Conservation (phyloP, 2,888 invertebrate species). For the Papilio protenor region DNA sequence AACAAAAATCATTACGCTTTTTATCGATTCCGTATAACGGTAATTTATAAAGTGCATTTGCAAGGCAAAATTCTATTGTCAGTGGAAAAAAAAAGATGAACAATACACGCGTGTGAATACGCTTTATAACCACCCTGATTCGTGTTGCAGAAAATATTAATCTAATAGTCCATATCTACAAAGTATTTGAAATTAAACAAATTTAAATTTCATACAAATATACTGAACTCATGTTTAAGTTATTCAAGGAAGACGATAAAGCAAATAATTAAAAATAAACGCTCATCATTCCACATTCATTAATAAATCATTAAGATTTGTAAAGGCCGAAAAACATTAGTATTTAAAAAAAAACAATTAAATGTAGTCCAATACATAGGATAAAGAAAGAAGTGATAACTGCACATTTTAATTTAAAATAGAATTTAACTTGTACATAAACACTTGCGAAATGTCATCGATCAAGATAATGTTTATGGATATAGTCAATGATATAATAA, state of each 20-base stretch:
- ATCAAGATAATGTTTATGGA: constrained; percentile 1
- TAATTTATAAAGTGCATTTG: not conserved
- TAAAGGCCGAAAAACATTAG: not conserved
- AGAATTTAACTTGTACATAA: not conserved
- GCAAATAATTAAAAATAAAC: constrained; percentile 13
- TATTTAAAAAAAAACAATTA: not conserved
- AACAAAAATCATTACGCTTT: constrained; percentile 15
- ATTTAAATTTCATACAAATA: no score
- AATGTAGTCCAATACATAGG: not conserved
- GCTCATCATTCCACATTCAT: constrained; percentile 23
- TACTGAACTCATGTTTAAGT: not conserved
- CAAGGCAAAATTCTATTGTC: constrained; percentile 18
- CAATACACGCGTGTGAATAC: constrained; percentile 4
- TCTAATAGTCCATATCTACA: not conserved
- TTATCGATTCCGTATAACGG: constrained; percentile 10
- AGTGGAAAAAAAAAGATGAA: constrained; percentile 23
- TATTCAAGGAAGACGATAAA: not conserved
- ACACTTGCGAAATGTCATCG: not conserved
- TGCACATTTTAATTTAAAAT: not conserved
- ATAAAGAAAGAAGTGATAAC: not conserved
- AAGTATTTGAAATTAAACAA: no score
- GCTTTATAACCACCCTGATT: not conserved
- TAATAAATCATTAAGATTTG: constrained; percentile 18
- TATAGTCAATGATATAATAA: constrained; percentile 9
- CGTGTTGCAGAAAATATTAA: not conserved